These are phyloP conservation scores for Neodiprion virginianus DNA, from an alignment of 1,140 invertebrate species.

Conservation along the genomic window DNA sequence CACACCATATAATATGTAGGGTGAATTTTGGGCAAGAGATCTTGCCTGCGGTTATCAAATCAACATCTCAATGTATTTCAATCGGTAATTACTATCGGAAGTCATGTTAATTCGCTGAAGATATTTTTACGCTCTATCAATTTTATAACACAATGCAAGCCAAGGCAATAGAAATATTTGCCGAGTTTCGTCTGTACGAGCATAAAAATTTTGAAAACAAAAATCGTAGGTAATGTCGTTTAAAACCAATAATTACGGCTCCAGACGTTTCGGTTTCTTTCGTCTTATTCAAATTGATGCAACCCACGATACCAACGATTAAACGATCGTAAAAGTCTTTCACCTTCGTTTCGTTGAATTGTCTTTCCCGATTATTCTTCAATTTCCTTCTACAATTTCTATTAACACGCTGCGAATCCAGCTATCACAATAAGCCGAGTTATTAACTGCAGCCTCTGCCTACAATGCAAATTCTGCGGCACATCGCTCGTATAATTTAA, in stretches of 20 bases:
- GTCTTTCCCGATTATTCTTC: neutral
- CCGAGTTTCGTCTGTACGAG: neutral
- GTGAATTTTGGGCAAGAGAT: too few relatives aligned
- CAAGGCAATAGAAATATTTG: neutral
- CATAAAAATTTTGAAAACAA: too few relatives aligned
- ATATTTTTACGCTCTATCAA: too few relatives aligned
- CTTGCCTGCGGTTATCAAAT: too few relatives aligned
- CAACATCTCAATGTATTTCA: too few relatives aligned
- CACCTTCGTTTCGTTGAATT: neutral
- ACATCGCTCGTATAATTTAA: too few relatives aligned
- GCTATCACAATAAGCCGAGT: conserved; percentile 60
- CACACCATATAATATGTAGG: neutral
- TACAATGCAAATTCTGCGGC: too few relatives aligned
- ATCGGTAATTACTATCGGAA: too few relatives aligned
- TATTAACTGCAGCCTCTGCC: conserved; percentile 43
- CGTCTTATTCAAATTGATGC: neutral
- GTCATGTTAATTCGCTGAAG: too few relatives aligned
- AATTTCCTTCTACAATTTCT: conserved; percentile 36
- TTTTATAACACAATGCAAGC: neutral
- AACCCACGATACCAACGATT: neutral
- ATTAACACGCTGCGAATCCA: conserved; percentile 49
- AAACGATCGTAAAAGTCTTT: neutral
- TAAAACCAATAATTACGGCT: too few relatives aligned
- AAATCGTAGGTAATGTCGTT: too few relatives aligned
- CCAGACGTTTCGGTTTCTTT: neutral